phyloP scores from a whole-genome alignment of 1,140 invertebrate genomes.

The Oedothorax gibbosus region DNA sequence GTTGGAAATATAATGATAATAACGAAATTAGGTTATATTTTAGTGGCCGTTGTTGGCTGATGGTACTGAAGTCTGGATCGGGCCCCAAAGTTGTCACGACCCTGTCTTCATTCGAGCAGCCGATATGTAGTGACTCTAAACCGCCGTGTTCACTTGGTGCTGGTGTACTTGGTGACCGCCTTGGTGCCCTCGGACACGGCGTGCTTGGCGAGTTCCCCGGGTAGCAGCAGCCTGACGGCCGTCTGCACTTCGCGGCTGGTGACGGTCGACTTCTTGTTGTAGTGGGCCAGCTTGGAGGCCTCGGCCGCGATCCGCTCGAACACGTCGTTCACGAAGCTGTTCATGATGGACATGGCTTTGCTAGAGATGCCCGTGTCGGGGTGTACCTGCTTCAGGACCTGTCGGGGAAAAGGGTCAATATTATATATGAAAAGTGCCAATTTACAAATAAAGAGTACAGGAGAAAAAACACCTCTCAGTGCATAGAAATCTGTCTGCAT shows the following conservation, averaged over 20 bases:
- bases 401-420: too few relatives aligned
- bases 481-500: too few relatives aligned
- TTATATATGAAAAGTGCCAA: too few relatives aligned
- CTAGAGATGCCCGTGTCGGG: slow-evolving; percentile 72
- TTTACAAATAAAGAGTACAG: too few relatives aligned
- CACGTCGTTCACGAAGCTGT: slow-evolving; percentile 71
- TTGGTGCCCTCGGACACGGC: slow-evolving; percentile 74
- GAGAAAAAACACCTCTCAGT: too few relatives aligned
- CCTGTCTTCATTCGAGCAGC: too few relatives aligned
- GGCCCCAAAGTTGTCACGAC: too few relatives aligned
- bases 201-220: slow-evolving; percentile 76
- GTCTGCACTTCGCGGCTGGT: slow-evolving; percentile 75
- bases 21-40: too few relatives aligned
- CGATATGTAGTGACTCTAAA: too few relatives aligned
- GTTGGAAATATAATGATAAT: too few relatives aligned
- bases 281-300: slow-evolving; percentile 77
- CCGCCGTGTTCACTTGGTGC: slow-evolving; percentile 69
- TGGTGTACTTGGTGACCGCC: slow-evolving; percentile 74
- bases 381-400: slow-evolving; percentile 70
- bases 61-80: too few relatives aligned
- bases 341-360: slow-evolving; percentile 73
- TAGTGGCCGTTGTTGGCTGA: too few relatives aligned
- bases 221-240: slow-evolving; percentile 74
- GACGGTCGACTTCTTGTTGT: slow-evolving; percentile 77
- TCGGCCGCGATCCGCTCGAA: slow-evolving; percentile 75